phyloP scores from a whole-genome alignment of 2,888 invertebrate species.

The Ophonus ardosiacus region DNA sequence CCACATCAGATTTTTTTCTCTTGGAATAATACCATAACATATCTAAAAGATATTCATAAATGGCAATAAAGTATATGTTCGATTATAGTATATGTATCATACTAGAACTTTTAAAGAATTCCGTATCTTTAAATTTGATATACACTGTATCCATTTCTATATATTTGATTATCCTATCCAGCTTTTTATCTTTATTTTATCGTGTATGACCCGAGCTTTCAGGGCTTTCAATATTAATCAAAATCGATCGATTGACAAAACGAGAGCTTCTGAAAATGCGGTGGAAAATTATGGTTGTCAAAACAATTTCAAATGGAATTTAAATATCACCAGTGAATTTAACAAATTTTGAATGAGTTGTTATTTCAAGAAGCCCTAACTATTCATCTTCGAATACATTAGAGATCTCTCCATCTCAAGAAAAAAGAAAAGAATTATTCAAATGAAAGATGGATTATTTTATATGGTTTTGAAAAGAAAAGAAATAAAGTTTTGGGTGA shows the following conservation, averaged over 20 bases:
- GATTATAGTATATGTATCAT: too few relatives aligned
- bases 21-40: too few relatives aligned
- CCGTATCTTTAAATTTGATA: neutral
- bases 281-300: neutral
- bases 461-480: neutral
- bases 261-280: neutral
- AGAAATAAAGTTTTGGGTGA: too few relatives aligned
- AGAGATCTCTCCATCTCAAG: neutral
- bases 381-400: neutral
- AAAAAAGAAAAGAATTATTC: neutral
- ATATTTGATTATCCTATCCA: too few relatives aligned
- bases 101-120: neutral
- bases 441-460: neutral
- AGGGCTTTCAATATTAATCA: neutral
- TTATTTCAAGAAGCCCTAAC: neutral
- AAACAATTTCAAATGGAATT: neutral
- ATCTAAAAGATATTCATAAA: too few relatives aligned
- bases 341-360: neutral
- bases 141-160: too few relatives aligned
- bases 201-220: too few relatives aligned
- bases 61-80: too few relatives aligned
- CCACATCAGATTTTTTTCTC: too few relatives aligned
- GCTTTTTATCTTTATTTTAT: too few relatives aligned
- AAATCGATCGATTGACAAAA: neutral
- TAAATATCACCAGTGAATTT: neutral